Evolutionary conservation across 2,113 vertebrate genomes (phyloP).

Genomic region (Neogale vison): DNA sequence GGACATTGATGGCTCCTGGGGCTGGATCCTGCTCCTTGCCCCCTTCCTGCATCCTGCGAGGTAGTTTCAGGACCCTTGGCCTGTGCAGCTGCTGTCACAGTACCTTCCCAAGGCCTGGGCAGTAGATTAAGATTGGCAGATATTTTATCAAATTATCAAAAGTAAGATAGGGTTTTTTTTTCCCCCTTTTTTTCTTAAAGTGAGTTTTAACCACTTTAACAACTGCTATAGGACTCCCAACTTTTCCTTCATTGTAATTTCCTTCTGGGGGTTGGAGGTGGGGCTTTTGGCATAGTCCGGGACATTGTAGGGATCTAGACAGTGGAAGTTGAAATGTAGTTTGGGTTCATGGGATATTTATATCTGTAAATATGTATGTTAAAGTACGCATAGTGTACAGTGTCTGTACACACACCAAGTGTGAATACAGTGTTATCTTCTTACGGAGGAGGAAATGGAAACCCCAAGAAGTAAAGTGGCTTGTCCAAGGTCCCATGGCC

Average conservation of each 20-base stretch:
- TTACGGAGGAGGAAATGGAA: background rate
- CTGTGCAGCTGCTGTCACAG: background rate
- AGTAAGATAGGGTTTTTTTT: background rate
- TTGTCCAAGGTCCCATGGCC: background rate
- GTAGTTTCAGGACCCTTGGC: background rate
- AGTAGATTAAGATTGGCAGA: background rate
- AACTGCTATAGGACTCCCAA: background rate
- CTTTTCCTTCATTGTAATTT: background rate
- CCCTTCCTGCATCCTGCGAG: background rate
- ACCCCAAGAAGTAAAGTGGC: background rate
- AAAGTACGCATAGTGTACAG: background rate
- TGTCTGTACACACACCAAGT: background rate
- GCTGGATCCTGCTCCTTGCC: fast-evolving
- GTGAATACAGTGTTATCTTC: background rate
- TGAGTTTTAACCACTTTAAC: background rate
- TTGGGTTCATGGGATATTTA: background rate
- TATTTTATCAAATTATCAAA: background rate
- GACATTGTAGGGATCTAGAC: background rate
- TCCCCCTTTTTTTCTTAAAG: background rate
- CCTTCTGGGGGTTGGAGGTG: background rate
- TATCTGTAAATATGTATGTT: background rate
- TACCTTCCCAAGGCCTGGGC: background rate
- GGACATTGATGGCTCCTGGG: background rate
- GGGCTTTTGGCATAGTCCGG: background rate
- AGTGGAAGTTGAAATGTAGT: background rate